Evolutionary conservation across 2,888 invertebrate species (phyloP).

Genomic region (Ephialtes manifestator): DNA sequence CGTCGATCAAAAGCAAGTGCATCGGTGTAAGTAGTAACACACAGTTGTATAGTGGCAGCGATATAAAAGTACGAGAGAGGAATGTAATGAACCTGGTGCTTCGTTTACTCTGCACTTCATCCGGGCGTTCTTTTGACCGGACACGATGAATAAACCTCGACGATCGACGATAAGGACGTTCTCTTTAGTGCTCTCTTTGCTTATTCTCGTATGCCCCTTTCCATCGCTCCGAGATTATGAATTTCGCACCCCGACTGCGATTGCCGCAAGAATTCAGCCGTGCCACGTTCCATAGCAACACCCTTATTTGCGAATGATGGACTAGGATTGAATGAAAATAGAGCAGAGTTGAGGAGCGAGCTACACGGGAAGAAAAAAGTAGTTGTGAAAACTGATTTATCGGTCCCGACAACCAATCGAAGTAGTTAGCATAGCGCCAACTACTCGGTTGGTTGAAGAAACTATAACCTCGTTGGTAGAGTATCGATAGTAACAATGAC

Average conservation of each 20-base stretch:
- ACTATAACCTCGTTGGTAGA: no score
- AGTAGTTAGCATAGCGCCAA: no score
- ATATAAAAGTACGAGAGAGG: slow-evolving; percentile 2
- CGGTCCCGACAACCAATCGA: no score
- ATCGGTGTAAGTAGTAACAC: neutral
- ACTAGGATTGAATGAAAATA: slow-evolving; percentile 45
- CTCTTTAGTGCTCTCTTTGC: neutral
- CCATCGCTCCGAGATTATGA: neutral
- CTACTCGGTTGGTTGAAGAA: no score
- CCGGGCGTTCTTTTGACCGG: slow-evolving; percentile 65
- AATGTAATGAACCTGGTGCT: slow-evolving; percentile 52
- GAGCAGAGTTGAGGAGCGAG: slow-evolving; percentile 10
- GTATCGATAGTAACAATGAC: no score
- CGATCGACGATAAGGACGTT: slow-evolving; percentile 38
- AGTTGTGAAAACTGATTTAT: no score
- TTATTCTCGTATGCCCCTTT: neutral
- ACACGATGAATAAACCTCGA: slow-evolving; percentile 73
- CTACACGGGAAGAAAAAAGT: no score
- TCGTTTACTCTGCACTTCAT: slow-evolving; percentile 75
- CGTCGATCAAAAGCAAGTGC: slow-evolving; percentile 1
- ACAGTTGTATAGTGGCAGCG: neutral
- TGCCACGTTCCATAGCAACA: slow-evolving; percentile 50
- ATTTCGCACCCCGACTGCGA: neutral
- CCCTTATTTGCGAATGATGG: slow-evolving; percentile 69
- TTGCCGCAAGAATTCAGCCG: slow-evolving; percentile 4